These are phyloP conservation scores for Eulemur mongoz DNA, from an alignment of 2,797 vertebrate species.

Conservation along the genomic window DNA sequence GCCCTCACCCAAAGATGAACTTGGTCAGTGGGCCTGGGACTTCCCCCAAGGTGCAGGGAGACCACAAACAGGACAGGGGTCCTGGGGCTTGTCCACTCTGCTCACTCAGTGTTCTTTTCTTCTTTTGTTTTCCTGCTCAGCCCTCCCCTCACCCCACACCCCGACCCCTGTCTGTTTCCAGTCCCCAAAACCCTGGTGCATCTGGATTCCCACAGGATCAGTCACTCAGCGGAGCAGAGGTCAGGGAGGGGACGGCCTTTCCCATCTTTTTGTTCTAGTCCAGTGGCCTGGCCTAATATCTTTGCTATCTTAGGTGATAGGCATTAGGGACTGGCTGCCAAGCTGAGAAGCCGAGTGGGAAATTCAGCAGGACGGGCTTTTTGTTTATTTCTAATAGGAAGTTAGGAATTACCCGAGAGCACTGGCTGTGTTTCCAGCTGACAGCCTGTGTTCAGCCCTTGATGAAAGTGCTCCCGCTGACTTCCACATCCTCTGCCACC, in stretches of 20 bases:
- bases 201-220: conserved; percentile 67
- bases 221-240: conserved; percentile 38
- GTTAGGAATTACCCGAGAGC: conserved; percentile 62
- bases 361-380: conserved; percentile 18
- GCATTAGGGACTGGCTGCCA: conserved; percentile 31
- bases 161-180: not conserved
- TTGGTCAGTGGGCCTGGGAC: not conserved
- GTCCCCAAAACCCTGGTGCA: not conserved
- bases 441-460: conserved; percentile 35
- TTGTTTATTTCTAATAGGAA: conserved; percentile 76
- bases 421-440: conserved; percentile 70
- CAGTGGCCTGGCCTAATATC: conserved; percentile 36
- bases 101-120: not conserved
- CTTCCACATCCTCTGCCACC: conserved; percentile 51
- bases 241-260: conserved; percentile 58
- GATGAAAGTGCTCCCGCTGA: conserved; percentile 36
- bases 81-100: not conserved
- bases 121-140: not conserved
- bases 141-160: not conserved
- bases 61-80: not conserved
- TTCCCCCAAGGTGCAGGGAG: not conserved
- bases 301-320: conserved; percentile 72
- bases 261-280: conserved; percentile 66
- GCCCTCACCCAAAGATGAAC: not conserved
- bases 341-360: not conserved